Evolutionary conservation across 23 tunicate species (phyloP).

Genomic region (Diplosoma virens): DNA sequence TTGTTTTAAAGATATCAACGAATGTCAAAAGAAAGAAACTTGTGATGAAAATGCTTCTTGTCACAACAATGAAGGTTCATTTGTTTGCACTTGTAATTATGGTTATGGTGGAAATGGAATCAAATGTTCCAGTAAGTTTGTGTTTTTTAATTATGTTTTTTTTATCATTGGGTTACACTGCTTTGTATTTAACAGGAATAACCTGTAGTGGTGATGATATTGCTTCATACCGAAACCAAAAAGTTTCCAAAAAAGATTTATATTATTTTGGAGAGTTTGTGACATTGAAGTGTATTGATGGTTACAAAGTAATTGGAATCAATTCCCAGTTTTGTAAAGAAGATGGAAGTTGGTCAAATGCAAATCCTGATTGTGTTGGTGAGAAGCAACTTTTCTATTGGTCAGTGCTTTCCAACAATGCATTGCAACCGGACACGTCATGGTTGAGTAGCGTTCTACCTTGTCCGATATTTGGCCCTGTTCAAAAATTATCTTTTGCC

Average conservation of each 20-base stretch:
- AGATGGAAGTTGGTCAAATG: conserved; percentile 46
- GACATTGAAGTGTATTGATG: conserved; percentile 10
- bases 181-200: conserved; percentile 1
- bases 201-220: background rate
- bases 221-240: background rate
- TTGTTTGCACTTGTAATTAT: conserved; percentile 39
- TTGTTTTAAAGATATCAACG: conserved; percentile 58
- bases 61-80: conserved; percentile 42
- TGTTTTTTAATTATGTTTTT: background rate
- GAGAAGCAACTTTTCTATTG: background rate
- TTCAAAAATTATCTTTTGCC: too few species aligned
- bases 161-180: too few species aligned
- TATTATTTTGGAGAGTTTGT: background rate
- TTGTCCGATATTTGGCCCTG: too few species aligned
- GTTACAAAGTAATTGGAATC: conserved; percentile 21
- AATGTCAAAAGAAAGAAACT: conserved; percentile 12
- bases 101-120: conserved; percentile 51
- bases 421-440: too few species aligned
- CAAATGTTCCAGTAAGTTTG: conserved; percentile 39
- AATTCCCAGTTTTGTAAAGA: conserved; percentile 4
- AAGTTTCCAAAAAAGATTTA: background rate
- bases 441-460: too few species aligned
- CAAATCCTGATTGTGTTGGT: conserved; percentile 43
- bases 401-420: too few species aligned
- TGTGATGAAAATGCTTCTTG: conserved; percentile 52